These are phyloP conservation scores for Fregata magnificens DNA, from an alignment of 2,113 vertebrate species.

Conservation along the genomic window DNA sequence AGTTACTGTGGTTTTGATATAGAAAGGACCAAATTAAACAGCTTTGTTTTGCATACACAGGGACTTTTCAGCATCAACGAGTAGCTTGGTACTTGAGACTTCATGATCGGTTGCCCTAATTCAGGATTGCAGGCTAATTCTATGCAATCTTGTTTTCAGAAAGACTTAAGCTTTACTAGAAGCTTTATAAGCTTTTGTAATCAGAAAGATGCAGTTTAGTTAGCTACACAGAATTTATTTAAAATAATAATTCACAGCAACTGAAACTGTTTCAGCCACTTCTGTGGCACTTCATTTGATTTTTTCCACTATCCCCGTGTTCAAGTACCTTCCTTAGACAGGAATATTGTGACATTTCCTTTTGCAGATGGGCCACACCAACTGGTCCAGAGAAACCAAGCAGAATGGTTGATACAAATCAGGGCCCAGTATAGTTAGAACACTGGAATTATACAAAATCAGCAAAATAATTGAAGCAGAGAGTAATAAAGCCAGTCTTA, in stretches of 20 bases:
- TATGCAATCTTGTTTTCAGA: neutral
- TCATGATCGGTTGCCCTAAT: neutral
- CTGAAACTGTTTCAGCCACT: neutral
- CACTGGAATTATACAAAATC: neutral
- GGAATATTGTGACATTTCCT: neutral
- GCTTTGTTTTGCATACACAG: neutral
- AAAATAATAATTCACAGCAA: neutral
- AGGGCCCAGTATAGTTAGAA: neutral
- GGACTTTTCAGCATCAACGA: neutral
- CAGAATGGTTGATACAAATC: neutral
- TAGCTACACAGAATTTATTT: neutral
- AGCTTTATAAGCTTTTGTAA: neutral
- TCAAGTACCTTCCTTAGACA: neutral
- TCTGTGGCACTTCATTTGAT: neutral
- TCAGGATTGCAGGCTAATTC: neutral
- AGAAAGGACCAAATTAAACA: neutral
- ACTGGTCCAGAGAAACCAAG: neutral
- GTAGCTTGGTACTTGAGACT: neutral
- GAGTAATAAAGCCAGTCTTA: conserved; percentile 2
- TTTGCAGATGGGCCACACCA: neutral
- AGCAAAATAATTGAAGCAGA: neutral
- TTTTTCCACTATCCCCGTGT: neutral
- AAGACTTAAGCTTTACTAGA: neutral
- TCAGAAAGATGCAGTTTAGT: neutral
- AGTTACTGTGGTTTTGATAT: neutral